These are phyloP conservation scores for Tachysurus vachellii DNA, from an alignment of 2,113 vertebrate species.

Conservation along the genomic window DNA sequence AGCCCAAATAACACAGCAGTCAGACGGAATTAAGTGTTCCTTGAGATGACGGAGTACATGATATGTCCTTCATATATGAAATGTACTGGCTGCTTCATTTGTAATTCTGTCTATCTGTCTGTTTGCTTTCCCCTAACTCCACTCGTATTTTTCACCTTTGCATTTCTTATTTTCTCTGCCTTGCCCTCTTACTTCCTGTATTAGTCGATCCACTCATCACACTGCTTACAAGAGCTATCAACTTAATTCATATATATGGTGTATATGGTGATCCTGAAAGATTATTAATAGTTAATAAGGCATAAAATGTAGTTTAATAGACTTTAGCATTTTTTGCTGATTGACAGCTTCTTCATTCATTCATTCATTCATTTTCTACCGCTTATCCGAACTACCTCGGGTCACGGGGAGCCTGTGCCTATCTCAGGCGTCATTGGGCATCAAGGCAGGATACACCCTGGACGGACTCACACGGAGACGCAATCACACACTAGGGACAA, in stretches of 20 bases:
- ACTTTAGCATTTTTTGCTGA: neutral
- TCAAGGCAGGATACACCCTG: too few relatives aligned
- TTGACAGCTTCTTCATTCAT: neutral
- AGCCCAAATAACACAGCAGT: constrained; percentile 4
- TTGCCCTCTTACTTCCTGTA: neutral
- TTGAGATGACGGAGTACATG: neutral
- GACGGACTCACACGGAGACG: too few relatives aligned
- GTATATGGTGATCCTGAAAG: neutral
- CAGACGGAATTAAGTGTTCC: neutral
- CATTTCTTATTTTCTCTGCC: neutral
- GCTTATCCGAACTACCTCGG: too few relatives aligned
- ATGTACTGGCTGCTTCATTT: neutral
- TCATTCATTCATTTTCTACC: too few relatives aligned
- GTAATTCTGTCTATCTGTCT: neutral
- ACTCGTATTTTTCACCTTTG: neutral
- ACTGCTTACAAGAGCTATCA: neutral
- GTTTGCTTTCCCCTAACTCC: neutral
- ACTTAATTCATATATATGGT: neutral
- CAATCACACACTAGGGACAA: too few relatives aligned
- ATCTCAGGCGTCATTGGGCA: too few relatives aligned
- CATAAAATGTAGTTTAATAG: neutral
- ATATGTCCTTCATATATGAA: neutral
- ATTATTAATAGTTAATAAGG: neutral
- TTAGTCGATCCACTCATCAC: neutral
- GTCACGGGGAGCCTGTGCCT: too few relatives aligned